Percentiles rank a stretch among this genome's conserved stretches.
Conservation (phyloP, 1,140 invertebrate genomes). For the Eupeodes corollae region DNA sequence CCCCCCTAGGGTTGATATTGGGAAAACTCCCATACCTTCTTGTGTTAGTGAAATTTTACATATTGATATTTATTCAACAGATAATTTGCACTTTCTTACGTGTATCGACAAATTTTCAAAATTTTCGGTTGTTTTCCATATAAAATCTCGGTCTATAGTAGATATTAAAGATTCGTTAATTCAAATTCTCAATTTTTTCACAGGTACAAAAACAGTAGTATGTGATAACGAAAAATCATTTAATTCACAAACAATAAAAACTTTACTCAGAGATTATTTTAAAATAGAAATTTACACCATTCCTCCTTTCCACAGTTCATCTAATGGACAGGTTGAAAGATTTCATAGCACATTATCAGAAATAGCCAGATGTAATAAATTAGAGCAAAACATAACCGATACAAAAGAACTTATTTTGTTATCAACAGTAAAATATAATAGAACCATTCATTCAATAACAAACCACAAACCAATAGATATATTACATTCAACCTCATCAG, state of each 20-base stretch:
- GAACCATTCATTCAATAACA: slow-evolving; percentile 6
- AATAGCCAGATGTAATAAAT: slow-evolving; percentile 9
- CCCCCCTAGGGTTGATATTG: slow-evolving; percentile 8
- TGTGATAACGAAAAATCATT: too few relatives aligned
- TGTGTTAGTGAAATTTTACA: too few relatives aligned
- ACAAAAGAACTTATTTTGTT: slow-evolving; percentile 5
- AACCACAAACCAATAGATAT: slow-evolving; percentile 6
- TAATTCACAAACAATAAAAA: too few relatives aligned
- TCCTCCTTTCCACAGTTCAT: too few relatives aligned
- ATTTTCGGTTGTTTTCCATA: slow-evolving; percentile 9
- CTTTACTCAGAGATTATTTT: background rate
- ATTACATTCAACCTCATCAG: background rate
- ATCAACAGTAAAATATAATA: slow-evolving; percentile 10
- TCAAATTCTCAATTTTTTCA: slow-evolving; percentile 9
- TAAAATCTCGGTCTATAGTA: slow-evolving; percentile 9
- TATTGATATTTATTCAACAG: too few relatives aligned
- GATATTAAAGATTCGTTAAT: slow-evolving; percentile 5
- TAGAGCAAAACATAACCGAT: slow-evolving; percentile 7
- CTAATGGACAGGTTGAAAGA: slow-evolving; percentile 11
- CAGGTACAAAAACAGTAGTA: too few relatives aligned
- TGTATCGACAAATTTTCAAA: slow-evolving; percentile 7
- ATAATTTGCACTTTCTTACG: too few relatives aligned
- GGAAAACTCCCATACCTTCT: slow-evolving; percentile 7
- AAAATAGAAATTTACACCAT: slow-evolving; percentile 1
- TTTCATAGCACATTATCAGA: slow-evolving; percentile 11